Base-by-base conservation (phyloP, 2,113 vertebrate species). In the Diadophis punctatus region DNA sequence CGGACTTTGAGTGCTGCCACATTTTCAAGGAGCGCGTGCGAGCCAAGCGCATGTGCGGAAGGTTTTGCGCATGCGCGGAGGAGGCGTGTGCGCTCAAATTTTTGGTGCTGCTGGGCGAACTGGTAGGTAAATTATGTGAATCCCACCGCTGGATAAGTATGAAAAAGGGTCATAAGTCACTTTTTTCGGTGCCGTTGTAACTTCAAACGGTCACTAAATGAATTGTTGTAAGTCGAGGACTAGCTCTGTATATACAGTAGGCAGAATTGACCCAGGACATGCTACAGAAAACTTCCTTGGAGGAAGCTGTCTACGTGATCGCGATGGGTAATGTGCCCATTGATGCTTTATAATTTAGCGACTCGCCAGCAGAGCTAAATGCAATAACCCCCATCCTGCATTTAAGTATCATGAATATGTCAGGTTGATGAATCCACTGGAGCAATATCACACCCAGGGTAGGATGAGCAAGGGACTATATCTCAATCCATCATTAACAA, bases 391-490 rank as follows among this genome's bases (percentile, higher is more conserved):
- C 87, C 63, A 80, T 23, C 56, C 87, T 56, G 20, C 68, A 56
- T 53, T 86, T 91, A 90, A 91, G 53, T 87, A 90, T 93, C 89
- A 90, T 86, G 90, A 90, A 86, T 90, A 58, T 90, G 74, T 93
- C 90, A 93, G 87, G 87, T 48, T 93, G 90, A 90, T 90, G 87
- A 90, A 91, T 90, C 87, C 22, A 46, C 74, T 91, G 87, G 25
- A 89, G 48, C 93, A 89, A 86, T 86, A 89, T 90, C 34, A 27
- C 87, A 68, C 11, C 56, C 43, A 14, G 63, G 87, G 90, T 90
- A 89, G 86, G 86, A 63, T n/a, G 63, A 53, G n/a, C n/a, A 86
- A 55, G 51, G 56, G 91, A 53, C 90, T 68, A n/a, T 63, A 87
- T 55, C 90, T 55, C 87, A 46, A 91, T 91, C 68, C 87, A 53